phyloP scores from a whole-genome alignment of 2,113 vertebrate species.

The Carollia perspicillata region DNA sequence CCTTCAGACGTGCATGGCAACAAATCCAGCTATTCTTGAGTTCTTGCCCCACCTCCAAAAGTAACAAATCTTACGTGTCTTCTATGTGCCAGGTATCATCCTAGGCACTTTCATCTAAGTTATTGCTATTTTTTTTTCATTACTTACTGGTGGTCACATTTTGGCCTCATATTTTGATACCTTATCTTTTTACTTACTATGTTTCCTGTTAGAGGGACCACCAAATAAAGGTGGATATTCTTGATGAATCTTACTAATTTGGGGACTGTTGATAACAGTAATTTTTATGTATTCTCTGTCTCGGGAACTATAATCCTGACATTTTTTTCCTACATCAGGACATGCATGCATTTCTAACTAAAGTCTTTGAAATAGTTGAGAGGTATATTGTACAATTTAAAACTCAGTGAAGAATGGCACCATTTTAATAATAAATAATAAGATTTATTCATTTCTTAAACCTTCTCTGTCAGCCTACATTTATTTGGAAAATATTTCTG shows the following conservation, averaged over 20 bases:
- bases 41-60: not conserved
- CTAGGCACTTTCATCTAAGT: not conserved
- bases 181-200: not conserved
- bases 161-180: not conserved
- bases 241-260: constrained; percentile 18
- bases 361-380: not conserved
- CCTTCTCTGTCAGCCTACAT: not conserved
- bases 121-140: not conserved
- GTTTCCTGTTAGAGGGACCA: not conserved
- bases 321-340: not conserved
- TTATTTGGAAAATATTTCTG: constrained; percentile 29
- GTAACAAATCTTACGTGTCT: not conserved
- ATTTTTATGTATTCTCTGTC: not conserved
- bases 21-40: not conserved
- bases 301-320: not conserved
- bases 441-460: constrained; percentile 4
- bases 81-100: not conserved
- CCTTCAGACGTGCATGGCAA: not conserved
- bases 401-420: not conserved
- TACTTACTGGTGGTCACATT: not conserved
- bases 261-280: not conserved
- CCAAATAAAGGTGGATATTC: constrained; percentile 3
- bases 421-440: constrained; percentile 26
- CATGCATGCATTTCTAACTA: not conserved
- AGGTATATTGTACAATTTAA: not conserved